Percentiles rank a stretch among this genome's conserved stretches.
Conservation (phyloP, 2,888 invertebrate species). For the Pelosia muscerda region DNA sequence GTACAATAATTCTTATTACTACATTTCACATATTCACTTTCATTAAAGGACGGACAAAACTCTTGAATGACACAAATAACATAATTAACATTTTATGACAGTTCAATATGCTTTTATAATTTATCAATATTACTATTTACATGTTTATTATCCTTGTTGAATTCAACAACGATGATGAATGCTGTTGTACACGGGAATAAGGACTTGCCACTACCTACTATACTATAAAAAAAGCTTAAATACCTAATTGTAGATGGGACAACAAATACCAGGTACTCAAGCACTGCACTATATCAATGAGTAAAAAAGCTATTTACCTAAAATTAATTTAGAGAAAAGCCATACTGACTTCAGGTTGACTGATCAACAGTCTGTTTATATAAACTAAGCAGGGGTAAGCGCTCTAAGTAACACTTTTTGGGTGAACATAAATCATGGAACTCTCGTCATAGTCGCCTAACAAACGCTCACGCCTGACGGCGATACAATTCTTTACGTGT, state of each 20-base stretch:
- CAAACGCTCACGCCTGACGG: no score
- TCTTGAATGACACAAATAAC: constrained; percentile 11
- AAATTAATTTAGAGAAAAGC: no score
- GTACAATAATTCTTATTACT: constrained; percentile 9
- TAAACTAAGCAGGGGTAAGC: no score
- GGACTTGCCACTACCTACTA: not conserved
- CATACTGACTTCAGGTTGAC: no score
- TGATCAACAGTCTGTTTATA: no score
- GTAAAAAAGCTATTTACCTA: no score
- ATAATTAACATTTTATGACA: constrained; percentile 7
- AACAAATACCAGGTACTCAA: not conserved
- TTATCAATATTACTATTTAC: not conserved
- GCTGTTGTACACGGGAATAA: not conserved
- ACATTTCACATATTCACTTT: constrained; percentile 25
- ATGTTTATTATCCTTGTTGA: not conserved
- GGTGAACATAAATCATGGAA: no score
- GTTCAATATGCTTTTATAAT: not conserved
- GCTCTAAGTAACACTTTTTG: no score
- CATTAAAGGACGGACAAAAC: constrained; percentile 49
- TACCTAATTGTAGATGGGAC: not conserved
- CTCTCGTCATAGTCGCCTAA: no score
- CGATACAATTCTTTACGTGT: no score
- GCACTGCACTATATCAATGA: not conserved
- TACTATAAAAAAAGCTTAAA: no score
- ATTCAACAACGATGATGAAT: not conserved